These are phyloP conservation scores for Dicaeum eximium DNA, from an alignment of 2,113 vertebrate genomes.

Conservation along the genomic window DNA sequence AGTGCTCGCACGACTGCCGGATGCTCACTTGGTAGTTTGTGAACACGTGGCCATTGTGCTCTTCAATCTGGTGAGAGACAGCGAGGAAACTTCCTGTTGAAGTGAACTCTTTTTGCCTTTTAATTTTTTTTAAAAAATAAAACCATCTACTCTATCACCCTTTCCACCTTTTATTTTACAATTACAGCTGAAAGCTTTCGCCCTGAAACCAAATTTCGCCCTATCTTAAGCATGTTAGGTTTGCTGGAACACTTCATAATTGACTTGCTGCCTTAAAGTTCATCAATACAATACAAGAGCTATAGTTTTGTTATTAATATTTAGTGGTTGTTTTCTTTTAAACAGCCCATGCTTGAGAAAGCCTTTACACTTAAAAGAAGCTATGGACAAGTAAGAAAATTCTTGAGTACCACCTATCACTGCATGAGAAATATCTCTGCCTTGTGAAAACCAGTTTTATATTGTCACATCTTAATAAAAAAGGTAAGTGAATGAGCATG, in stretches of 20 bases:
- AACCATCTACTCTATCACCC: background rate
- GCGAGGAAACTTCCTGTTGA: background rate
- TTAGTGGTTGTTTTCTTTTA: background rate
- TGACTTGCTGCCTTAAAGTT: background rate
- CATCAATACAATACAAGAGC: background rate
- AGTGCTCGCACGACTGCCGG: slow-evolving; percentile 94
- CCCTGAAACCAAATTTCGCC: background rate
- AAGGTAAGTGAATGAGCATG: background rate
- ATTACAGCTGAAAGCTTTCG: background rate
- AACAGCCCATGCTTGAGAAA: background rate
- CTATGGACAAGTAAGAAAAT: background rate
- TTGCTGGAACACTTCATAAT: background rate
- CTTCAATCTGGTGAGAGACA: slow-evolving; percentile 76
- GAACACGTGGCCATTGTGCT: slow-evolving; percentile 87
- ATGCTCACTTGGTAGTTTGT: slow-evolving; percentile 93
- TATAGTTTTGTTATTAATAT: background rate
- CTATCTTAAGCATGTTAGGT: background rate
- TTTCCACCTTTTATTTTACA: background rate
- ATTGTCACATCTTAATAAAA: background rate
- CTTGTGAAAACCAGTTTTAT: background rate
- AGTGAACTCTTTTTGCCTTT: background rate
- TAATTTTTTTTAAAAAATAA: too few species aligned
- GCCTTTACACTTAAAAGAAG: background rate
- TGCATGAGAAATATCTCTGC: background rate
- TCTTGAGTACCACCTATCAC: background rate